These are phyloP conservation scores for Uromys caudimaculatus DNA, from an alignment of 2,797 vertebrate genomes.

Conservation along the genomic window DNA sequence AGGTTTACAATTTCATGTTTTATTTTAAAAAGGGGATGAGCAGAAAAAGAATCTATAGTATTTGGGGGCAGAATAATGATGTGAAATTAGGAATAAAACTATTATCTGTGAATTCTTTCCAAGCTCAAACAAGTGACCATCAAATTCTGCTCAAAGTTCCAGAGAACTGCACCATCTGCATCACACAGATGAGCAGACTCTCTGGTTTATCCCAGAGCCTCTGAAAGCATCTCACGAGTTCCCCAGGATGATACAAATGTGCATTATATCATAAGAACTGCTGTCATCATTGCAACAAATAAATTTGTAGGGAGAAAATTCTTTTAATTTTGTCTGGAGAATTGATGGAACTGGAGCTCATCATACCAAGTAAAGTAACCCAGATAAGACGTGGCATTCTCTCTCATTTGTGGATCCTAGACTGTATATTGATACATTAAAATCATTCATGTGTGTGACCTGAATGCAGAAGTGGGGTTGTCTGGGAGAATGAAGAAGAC, in stretches of 20 bases:
- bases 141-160: not conserved
- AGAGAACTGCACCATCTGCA: not conserved
- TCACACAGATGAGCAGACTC: not conserved
- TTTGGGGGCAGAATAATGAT: constrained; percentile 2
- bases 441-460: not conserved
- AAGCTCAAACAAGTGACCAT: not conserved
- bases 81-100: constrained; percentile 12
- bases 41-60: not conserved
- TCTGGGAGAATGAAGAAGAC: not conserved
- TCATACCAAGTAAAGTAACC: not conserved
- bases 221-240: not conserved
- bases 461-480: not conserved
- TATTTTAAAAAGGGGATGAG: not conserved
- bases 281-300: not conserved
- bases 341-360: not conserved
- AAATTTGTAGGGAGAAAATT: not conserved
- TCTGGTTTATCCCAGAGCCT: not conserved
- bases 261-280: constrained; percentile 23
- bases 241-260: no score
- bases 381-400: not conserved
- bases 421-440: not conserved
- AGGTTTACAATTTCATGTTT: not conserved
- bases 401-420: not conserved
- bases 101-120: not conserved
- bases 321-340: not conserved